Conservation (phyloP, 2,797 vertebrate species). For the Pseudotriccus pelzelni region DNA sequence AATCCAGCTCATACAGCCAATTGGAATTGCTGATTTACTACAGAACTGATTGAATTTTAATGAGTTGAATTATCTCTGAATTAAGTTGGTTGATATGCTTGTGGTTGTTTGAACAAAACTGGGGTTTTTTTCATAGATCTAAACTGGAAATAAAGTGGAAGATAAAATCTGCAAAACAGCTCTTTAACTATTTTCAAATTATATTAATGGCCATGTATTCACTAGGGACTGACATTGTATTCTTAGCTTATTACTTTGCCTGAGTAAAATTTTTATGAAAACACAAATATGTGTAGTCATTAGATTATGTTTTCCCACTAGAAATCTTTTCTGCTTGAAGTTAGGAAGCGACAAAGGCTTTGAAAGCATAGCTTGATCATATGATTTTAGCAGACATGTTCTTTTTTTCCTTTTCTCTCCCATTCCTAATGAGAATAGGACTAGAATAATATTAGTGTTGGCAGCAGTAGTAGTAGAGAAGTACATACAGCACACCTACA, state of each 20-base stretch:
- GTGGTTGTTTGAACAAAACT: not conserved
- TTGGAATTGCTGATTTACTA: constrained; percentile 15
- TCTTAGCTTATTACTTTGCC: not conserved
- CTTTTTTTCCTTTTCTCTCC: not conserved
- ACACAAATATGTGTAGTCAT: not conserved
- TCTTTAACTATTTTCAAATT: not conserved
- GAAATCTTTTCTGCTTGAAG: not conserved
- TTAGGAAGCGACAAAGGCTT: not conserved
- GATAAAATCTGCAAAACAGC: not conserved
- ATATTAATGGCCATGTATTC: not conserved
- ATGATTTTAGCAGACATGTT: not conserved
- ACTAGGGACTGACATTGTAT: not conserved
- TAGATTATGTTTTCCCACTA: not conserved
- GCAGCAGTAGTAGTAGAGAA: not conserved
- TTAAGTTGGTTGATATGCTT: not conserved
- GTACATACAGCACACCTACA: not conserved
- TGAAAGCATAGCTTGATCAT: not conserved
- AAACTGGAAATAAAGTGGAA: not conserved
- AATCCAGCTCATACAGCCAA: not conserved
- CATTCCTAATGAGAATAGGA: not conserved
- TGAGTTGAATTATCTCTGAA: constrained; percentile 18
- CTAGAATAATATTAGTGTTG: not conserved
- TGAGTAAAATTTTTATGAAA: not conserved
- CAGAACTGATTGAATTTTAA: constrained; percentile 42
- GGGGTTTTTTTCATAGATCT: not conserved